Base-by-base conservation (phyloP, 2,113 vertebrate genomes). In the Glaucidium brasilianum region DNA sequence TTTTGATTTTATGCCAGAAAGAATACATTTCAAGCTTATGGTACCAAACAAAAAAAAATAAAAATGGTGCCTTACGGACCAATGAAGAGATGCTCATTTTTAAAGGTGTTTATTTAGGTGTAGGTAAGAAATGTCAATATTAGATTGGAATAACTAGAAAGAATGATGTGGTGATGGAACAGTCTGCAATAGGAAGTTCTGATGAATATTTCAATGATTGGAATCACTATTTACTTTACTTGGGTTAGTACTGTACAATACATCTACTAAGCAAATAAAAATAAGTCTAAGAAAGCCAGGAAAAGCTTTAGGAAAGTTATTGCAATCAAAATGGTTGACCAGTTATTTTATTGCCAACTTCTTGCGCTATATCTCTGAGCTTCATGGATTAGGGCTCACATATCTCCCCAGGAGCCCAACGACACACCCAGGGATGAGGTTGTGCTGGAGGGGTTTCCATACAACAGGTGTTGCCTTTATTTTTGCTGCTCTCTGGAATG, bases 1-100 rank as follows among this genome's bases (percentile, higher is more conserved):
- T 94, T 55, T 26, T 3, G 2, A 71, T 79, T 73, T 82, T 37
- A 89, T 92, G 83, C 62, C 94, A 96, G 91, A 83, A 94, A 96
- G 80, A 95, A 94, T 69, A 63, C 9, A 56, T 83, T 94, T 90
- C 77, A 43, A 72, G 50, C 12, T 80, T 88, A 62, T 30, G 29
- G 60, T 75, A 96, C 66, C 55, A 92, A 85, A 89, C 39, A 80
- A 96, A 95, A 95, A 47, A 35, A 90, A 92, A 50, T n/a, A 94
- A 85, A 78, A 83, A 95, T 95, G 64, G 12, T 66, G 35, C 20
- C 37, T 91, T 76, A 56, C 5, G 12, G 64, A 72, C 35, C 45
- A 39, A 62, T 58, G n/a, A 86, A 68, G 14, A 71, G 85, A 73
- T 35, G 32, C 55, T 78, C 45, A 17, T 96, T 93, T 96, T 45